Conservation (phyloP, 2,113 vertebrate genomes). For the Euleptes europaea region DNA sequence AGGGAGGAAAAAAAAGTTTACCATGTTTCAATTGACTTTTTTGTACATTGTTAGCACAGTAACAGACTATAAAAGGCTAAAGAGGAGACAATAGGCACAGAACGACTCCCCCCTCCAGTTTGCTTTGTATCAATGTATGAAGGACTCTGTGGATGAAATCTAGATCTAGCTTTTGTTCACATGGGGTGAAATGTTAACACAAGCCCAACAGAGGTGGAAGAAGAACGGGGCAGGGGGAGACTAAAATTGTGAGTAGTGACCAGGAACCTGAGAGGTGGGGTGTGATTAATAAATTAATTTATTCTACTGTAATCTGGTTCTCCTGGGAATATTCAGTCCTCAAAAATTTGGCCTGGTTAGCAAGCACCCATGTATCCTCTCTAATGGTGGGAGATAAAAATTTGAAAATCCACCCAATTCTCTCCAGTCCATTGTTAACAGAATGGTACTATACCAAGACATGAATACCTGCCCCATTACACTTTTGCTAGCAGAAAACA, state of each 20-base stretch:
- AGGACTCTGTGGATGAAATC: background rate
- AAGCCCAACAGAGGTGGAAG: background rate
- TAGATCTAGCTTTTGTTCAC: background rate
- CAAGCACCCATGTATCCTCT: too few species aligned
- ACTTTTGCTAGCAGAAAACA: too few species aligned
- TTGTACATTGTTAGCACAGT: background rate
- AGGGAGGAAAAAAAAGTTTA: conserved; percentile 38
- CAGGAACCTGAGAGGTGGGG: background rate
- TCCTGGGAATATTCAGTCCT: background rate
- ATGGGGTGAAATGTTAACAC: background rate
- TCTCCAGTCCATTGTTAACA: background rate
- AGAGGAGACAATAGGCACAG: conserved; percentile 6
- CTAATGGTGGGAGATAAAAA: background rate
- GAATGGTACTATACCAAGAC: background rate
- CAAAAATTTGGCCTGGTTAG: too few species aligned
- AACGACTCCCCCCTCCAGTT: background rate
- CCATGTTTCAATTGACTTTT: conserved; percentile 4
- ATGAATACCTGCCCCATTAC: too few species aligned
- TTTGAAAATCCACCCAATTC: background rate
- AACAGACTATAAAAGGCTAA: background rate
- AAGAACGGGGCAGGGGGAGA: background rate
- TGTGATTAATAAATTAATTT: too few species aligned
- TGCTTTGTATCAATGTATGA: background rate
- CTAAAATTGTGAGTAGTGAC: background rate
- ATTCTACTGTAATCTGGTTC: background rate